Evolutionary conservation across 2,797 vertebrate species (phyloP), one percentile per base, ranked within the genome.

Genomic region (Bovichtus variegatus): DNA sequence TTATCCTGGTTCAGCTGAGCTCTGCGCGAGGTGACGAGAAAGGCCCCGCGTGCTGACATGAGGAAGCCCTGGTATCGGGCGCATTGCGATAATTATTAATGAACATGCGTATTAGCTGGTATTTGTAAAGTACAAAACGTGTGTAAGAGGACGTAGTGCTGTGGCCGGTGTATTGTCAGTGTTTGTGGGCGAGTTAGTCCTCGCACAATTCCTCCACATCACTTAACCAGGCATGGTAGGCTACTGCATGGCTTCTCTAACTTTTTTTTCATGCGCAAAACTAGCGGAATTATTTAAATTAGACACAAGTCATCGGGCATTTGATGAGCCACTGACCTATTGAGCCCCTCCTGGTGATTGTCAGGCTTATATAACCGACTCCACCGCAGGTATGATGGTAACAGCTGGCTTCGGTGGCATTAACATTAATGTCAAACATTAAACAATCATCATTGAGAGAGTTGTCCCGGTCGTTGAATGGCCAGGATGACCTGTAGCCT

Each of bases 21-120:
- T 44, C 63, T 61, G 36, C 36, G 49, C 31, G 54, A 54, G 68
- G 29, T 18, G 47, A 23, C 6, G 8, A 69, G 58, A 78, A 71
- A 83, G 80, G 84, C 80, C 90, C 72, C 53, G 47, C 63, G 29
- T 74, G 71, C 49, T 40, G 58, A 47, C 43, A 25, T 4, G 5
- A 38, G 47, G 61, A 77, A 29, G 6, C 66, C 11, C 27, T 23
- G 34, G 5, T 6, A 57, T 4, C 43, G 1, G 12, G 5, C 47
- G 61, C 9, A 2, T 4, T 31, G 21, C 3, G 16, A 23, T 60
- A n/a, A 78, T 73, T 21, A 50, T 21, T 12, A 3, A 62, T 57
- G 31, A n/a, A 51, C 31, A 3, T 40, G 13, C 47, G 12, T 9
- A 13, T 57, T 27, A 23, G 63, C 34, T 23, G 15, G 2, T 53